Evolutionary conservation across 2,888 invertebrate species (phyloP).

Genomic region (Oegoconia quadripuncta): DNA sequence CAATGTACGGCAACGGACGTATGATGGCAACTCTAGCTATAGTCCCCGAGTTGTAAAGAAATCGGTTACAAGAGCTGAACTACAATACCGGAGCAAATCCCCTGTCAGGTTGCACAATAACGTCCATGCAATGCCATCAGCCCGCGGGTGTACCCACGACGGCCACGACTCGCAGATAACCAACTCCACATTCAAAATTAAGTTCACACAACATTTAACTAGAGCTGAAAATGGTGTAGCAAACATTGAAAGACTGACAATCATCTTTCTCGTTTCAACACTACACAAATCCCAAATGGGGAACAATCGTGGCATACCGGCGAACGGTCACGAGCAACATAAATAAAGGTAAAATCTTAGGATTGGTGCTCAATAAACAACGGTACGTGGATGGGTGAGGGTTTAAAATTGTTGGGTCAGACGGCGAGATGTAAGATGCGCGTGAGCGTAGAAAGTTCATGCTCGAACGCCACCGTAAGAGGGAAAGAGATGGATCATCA

Average conservation of each 20-base stretch:
- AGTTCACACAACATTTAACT: slow-evolving; percentile 18
- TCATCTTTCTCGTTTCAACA: slow-evolving; percentile 62
- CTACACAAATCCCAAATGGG: slow-evolving; percentile 48
- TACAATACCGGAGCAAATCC: slow-evolving; percentile 44
- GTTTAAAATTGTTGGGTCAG: slow-evolving; percentile 28
- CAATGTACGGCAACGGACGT: too few relatives aligned
- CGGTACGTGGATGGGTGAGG: slow-evolving; percentile 26
- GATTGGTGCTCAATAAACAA: slow-evolving; percentile 25
- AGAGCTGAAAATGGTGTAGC: slow-evolving; percentile 20
- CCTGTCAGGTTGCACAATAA: slow-evolving; percentile 52
- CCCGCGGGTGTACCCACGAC: slow-evolving; percentile 45
- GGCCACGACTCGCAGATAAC: slow-evolving; percentile 18
- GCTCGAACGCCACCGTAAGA: slow-evolving; percentile 16
- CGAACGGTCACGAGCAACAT: slow-evolving; percentile 69
- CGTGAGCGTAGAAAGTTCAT: slow-evolving; percentile 54
- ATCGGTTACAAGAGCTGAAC: slow-evolving; percentile 26
- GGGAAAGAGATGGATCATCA: slow-evolving; percentile 33
- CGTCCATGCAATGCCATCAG: slow-evolving; percentile 40
- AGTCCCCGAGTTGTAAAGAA: slow-evolving; percentile 22
- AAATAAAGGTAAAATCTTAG: slow-evolving; percentile 61
- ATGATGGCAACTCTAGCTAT: too few relatives aligned
- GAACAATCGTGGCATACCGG: slow-evolving; percentile 52
- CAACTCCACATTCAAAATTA: slow-evolving; percentile 15
- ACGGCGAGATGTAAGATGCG: slow-evolving; percentile 42
- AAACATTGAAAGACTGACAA: slow-evolving; percentile 15